Conservation (phyloP, 2,888 invertebrate genomes). For the Omphaloscelis lunosa region DNA sequence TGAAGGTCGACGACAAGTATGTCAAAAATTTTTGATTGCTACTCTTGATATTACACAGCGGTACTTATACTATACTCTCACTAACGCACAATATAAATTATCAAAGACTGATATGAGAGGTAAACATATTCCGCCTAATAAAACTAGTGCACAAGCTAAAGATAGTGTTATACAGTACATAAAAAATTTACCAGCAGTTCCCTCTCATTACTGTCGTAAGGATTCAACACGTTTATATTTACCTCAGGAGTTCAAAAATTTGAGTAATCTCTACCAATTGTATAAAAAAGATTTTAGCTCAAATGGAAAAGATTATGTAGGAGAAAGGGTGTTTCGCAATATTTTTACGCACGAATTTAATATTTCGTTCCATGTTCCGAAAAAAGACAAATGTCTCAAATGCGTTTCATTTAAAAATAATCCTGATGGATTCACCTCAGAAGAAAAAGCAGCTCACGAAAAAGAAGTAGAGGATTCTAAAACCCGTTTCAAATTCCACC, state of each 20-base stretch:
- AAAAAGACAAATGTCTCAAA: background rate
- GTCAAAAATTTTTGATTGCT: too few species aligned
- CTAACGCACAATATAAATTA: too few species aligned
- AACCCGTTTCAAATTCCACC: background rate
- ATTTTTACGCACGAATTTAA: background rate
- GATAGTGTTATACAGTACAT: background rate
- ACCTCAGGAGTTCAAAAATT: background rate
- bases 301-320: background rate
- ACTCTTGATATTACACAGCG: too few species aligned
- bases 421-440: background rate
- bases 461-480: slow-evolving; percentile 1
- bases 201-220: background rate
- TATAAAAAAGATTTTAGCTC: background rate
- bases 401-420: background rate
- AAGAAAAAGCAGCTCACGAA: background rate
- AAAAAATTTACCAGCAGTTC: background rate
- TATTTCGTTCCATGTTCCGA: background rate
- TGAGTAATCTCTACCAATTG: background rate
- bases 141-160: background rate
- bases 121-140: background rate
- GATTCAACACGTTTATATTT: background rate
- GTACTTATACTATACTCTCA: background rate
- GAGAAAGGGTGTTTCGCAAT: background rate
- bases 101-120: too few species aligned
- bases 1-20: too few species aligned